Evolutionary conservation across 2,888 invertebrate genomes (phyloP).

Genomic region (Epinotia bilunana): DNA sequence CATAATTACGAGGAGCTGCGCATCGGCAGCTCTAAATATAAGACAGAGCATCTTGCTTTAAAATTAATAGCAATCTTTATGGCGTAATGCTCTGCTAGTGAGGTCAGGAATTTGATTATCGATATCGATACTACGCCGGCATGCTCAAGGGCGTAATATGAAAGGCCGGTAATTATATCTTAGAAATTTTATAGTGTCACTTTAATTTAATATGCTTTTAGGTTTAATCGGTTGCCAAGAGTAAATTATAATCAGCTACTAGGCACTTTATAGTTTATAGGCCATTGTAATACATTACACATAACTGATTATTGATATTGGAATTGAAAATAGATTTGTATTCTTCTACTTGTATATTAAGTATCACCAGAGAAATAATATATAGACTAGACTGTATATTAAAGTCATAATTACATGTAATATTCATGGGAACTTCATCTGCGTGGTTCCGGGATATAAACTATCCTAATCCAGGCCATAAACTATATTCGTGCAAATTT

Average conservation of each 20-base stretch:
- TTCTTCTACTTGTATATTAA: neutral
- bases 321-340: neutral
- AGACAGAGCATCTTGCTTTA: constrained; percentile 69
- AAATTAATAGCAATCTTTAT: constrained; percentile 83
- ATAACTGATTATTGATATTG: neutral
- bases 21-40: constrained; percentile 77
- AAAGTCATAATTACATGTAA: neutral
- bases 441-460: too few species aligned
- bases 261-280: neutral
- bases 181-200: constrained; percentile 33
- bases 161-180: constrained; percentile 39
- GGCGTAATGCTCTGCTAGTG: constrained; percentile 75
- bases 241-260: constrained; percentile 3
- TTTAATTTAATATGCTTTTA: constrained; percentile 16
- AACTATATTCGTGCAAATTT: too few species aligned
- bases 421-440: too few species aligned
- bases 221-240: neutral
- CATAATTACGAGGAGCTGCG: constrained; percentile 75
- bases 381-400: neutral
- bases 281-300: neutral
- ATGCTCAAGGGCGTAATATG: constrained; percentile 40
- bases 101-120: constrained; percentile 68
- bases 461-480: too few species aligned
- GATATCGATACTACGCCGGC: constrained; percentile 64
- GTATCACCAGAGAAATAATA: too few species aligned